phyloP scores from a whole-genome alignment of 2,113 vertebrate genomes.

The Calyptomena viridis region DNA sequence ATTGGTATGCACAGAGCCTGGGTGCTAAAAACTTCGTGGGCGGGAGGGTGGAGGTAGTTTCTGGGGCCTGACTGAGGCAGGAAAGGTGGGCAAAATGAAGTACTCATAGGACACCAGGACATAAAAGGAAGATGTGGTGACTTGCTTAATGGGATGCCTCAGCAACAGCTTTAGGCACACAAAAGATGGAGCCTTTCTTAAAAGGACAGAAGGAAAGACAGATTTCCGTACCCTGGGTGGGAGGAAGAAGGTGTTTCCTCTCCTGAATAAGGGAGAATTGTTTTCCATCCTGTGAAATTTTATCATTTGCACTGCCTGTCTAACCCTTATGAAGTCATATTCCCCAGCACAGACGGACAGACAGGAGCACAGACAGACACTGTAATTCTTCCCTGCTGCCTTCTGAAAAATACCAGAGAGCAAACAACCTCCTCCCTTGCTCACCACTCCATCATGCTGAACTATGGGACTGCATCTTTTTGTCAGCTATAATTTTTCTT shows the following conservation, averaged over 20 bases:
- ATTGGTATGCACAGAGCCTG: accelerated
- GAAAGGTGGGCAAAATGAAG: background rate
- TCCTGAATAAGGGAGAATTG: background rate
- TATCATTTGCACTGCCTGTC: background rate
- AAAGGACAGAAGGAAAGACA: background rate
- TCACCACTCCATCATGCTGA: background rate
- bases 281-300: background rate
- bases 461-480: background rate
- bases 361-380: background rate
- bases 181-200: background rate
- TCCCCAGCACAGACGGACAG: background rate
- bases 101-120: background rate
- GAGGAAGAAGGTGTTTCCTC: background rate
- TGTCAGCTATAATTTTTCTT: background rate
- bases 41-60: conserved; percentile 15
- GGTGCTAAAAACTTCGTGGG: background rate
- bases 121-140: background rate
- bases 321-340: background rate
- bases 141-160: background rate
- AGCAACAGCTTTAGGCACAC: background rate
- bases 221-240: background rate
- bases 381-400: background rate
- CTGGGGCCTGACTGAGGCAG: background rate
- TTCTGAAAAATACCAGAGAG: background rate
- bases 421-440: background rate